Evolutionary conservation across 2,888 invertebrate genomes (phyloP), one percentile per base, ranked within the genome.

Genomic region (Iselma pallidipennis): DNA sequence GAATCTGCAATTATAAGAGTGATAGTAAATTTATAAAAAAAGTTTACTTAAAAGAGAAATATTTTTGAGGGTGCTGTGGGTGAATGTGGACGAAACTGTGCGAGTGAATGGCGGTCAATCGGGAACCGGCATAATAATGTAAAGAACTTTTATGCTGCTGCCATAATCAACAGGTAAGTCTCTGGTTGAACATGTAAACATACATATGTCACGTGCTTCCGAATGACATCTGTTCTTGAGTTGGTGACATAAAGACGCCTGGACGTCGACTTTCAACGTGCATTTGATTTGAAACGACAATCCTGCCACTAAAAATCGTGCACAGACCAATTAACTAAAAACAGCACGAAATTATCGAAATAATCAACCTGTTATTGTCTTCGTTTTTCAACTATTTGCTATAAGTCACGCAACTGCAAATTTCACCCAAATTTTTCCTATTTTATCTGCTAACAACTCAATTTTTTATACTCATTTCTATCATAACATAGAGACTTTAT

Each of bases 91-190:
- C 16, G 21, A 21, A 21, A 45, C 21, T 45, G 45, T 45, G 45
- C 19, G 16, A 16, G 16, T 2, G 37, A 37, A 37, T 37, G 14
- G 4, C 33, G 4, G 7, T 37, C 33, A 16, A 37, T 7, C 45
- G 21, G 45, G 45, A 45, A 19, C 45, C 45, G 45, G 51, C 42
- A 3, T 42, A 51, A 64, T 63, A 49, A 65, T 65, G 66, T 66
- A 59, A 64, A 64, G 61, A 54, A 62, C 62, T 61, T 52, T 63
- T 60, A 58, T 65, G 60, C 55, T 57, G 28, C 49, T 62, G 55
- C 59, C 52, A 56, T 64, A 63, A 64, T 70, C 70, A 68, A 70
- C 70, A 71, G 71, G 71, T 71, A 66, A 69, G 67, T 28, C 49
- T 16, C 26, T 54, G 48, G 45, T 16, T 29, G 50, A 29, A 52